phyloP scores from a whole-genome alignment of 37 sponge, comb jelly and placozoan genomes.

The Petrosia ficiformis region DNA sequence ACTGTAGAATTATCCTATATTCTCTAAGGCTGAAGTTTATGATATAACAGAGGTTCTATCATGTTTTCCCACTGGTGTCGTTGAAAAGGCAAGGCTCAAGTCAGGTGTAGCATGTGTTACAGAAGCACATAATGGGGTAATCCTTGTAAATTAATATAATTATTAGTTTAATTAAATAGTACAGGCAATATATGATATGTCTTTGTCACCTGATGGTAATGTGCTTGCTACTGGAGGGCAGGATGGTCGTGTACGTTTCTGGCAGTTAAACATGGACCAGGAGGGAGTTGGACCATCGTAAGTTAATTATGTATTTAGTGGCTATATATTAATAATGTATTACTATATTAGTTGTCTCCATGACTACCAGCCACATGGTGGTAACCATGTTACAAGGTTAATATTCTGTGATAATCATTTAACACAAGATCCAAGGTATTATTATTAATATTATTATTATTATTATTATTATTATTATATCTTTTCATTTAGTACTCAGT shows the following conservation, averaged over 20 bases:
- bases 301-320: conserved; percentile 2
- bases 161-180: too few relatives aligned
- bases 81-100: too few relatives aligned
- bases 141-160: too few relatives aligned
- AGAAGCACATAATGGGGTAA: too few relatives aligned
- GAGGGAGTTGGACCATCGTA: conserved; percentile 24
- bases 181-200: conserved; percentile 62
- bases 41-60: too few relatives aligned
- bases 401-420: conserved; percentile 84
- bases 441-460: neutral
- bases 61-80: too few relatives aligned
- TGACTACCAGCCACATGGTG: conserved; percentile 74
- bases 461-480: neutral
- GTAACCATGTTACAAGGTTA: conserved; percentile 66
- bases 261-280: conserved; percentile 55
- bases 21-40: too few relatives aligned
- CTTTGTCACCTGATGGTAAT: conserved; percentile 82
- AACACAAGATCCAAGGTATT: conserved; percentile 51
- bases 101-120: too few relatives aligned
- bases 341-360: conserved; percentile 75
- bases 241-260: conserved; percentile 89
- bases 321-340: too few relatives aligned
- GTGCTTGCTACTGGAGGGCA: conserved; percentile 78
- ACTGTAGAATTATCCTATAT: too few relatives aligned
- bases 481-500: conserved; percentile 36